Conservation (phyloP, 2,888 invertebrate species). For the Idaea biselata region DNA sequence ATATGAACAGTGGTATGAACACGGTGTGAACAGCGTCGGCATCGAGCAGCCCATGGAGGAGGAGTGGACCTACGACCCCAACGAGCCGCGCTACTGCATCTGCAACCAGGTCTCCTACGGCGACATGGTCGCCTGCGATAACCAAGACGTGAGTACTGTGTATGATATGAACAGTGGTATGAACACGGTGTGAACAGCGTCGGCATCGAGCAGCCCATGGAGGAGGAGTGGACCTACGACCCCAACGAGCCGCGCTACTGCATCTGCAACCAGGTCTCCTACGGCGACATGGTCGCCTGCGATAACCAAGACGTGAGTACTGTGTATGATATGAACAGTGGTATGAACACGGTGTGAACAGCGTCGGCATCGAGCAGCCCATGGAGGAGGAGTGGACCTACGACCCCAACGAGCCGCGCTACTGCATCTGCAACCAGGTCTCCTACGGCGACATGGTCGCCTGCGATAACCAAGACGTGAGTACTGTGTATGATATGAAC, state of each 20-base stretch:
- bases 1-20: slow-evolving; percentile 65
- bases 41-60: slow-evolving; percentile 81
- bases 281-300: slow-evolving; percentile 99
- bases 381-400: slow-evolving; percentile 93
- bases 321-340: slow-evolving; percentile 36
- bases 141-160: slow-evolving; percentile 89
- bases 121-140: slow-evolving; percentile 99
- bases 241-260: slow-evolving; percentile 97
- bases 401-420: slow-evolving; percentile 96
- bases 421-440: slow-evolving; percentile 98
- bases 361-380: slow-evolving; percentile 70
- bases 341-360: slow-evolving; percentile 78
- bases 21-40: slow-evolving; percentile 76
- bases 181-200: slow-evolving; percentile 78
- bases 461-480: slow-evolving; percentile 97
- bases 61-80: slow-evolving; percentile 97
- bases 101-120: slow-evolving; percentile 99
- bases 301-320: slow-evolving; percentile 95
- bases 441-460: slow-evolving; percentile 99
- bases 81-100: slow-evolving; percentile 96
- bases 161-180: slow-evolving; percentile 56
- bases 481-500: slow-evolving; percentile 52
- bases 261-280: slow-evolving; percentile 97
- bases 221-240: slow-evolving; percentile 95
- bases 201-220: slow-evolving; percentile 73